phyloP scores from a whole-genome alignment of 2,113 vertebrate species.

The Tachycineta bicolor region DNA sequence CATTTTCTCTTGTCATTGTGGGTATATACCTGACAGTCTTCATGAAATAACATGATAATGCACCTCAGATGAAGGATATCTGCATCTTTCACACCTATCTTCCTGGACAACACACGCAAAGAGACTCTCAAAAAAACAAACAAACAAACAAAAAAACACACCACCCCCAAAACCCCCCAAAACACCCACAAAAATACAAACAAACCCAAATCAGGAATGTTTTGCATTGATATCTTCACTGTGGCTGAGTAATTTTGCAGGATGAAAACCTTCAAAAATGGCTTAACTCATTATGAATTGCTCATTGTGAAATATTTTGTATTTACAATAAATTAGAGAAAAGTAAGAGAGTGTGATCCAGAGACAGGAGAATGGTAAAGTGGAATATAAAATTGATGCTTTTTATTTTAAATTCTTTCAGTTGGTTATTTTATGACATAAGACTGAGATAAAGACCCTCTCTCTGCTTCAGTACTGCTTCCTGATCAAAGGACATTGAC shows the following conservation, averaged over 20 bases:
- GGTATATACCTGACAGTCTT: not conserved
- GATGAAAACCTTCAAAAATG: not conserved
- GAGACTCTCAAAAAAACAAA: not conserved
- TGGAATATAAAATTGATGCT: not conserved
- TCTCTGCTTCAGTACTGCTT: not conserved
- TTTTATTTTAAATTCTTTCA: not conserved
- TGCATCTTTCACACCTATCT: not conserved
- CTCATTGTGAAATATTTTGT: not conserved
- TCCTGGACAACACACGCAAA: not conserved
- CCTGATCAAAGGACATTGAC: not conserved
- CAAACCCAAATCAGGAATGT: not conserved
- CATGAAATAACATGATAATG: not conserved
- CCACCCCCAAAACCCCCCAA: no score
- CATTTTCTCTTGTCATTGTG: not conserved
- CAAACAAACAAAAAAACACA: no score
- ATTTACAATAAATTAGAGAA: not conserved
- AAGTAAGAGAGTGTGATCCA: not conserved
- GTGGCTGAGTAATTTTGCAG: not conserved
- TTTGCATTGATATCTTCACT: not conserved
- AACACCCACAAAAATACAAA: no score
- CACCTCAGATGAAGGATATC: not conserved
- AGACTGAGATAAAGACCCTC: not conserved
- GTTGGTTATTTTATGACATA: not conserved
- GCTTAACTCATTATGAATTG: not conserved
- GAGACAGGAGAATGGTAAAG: not conserved